Evolutionary conservation across 1,140 invertebrate genomes (phyloP).

Genomic region (Prorops nasuta): DNA sequence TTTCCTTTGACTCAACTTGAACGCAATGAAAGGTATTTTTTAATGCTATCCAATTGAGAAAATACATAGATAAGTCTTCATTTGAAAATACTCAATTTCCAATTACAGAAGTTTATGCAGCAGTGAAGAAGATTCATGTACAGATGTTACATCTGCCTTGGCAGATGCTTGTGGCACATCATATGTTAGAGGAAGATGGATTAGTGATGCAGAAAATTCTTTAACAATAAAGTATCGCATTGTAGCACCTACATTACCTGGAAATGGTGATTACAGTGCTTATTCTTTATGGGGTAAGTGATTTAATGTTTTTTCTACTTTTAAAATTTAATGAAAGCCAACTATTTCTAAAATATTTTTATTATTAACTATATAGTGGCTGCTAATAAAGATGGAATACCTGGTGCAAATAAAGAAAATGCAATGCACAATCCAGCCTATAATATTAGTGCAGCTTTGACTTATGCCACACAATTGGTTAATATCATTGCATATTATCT

Average conservation of each 20-base stretch:
- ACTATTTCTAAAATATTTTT: too few species aligned
- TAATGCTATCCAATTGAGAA: conserved; percentile 8
- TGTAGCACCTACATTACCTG: conserved; percentile 72
- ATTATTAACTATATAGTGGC: too few species aligned
- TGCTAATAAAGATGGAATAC: conserved; percentile 65
- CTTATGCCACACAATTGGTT: conserved; percentile 80
- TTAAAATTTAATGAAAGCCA: too few species aligned
- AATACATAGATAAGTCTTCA: conserved; percentile 9
- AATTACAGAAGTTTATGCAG: conserved; percentile 42
- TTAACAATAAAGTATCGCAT: conserved; percentile 71
- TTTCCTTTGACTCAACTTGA: conserved; percentile 70
- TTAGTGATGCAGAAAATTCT: conserved; percentile 66
- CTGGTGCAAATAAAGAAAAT: conserved; percentile 53
- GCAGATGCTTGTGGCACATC: conserved; percentile 75
- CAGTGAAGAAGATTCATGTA: conserved; percentile 59
- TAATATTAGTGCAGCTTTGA: conserved; percentile 75
- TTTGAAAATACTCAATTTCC: conserved; percentile 21
- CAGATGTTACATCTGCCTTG: conserved; percentile 64
- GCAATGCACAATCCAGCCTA: conserved; percentile 67
- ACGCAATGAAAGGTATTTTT: conserved; percentile 53
- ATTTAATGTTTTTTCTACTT: background rate
- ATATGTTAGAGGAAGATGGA: conserved; percentile 73
- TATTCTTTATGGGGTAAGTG: conserved; percentile 70
- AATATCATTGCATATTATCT: conserved; percentile 76
- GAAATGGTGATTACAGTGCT: conserved; percentile 75